Percentiles rank a stretch among this genome's conserved stretches.
Conservation (phyloP, 2,797 vertebrate genomes). For the Gobio occitaniae region DNA sequence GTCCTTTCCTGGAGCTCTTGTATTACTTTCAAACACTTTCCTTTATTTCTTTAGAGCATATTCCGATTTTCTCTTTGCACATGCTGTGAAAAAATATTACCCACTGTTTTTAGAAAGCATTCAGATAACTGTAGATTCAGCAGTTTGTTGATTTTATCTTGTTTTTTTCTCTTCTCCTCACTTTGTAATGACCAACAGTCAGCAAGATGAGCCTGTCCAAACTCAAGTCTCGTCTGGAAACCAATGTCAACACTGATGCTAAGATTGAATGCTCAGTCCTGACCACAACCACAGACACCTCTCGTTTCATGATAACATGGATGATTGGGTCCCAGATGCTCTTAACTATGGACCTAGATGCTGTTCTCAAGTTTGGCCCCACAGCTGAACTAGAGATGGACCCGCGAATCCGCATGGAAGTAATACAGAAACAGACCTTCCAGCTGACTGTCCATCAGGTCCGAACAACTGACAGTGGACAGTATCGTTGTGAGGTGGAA, state of each 20-base stretch:
- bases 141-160: slow-evolving; percentile 12
- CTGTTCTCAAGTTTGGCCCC: slow-evolving; percentile 63
- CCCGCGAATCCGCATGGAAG: slow-evolving; percentile 68
- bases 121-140: not conserved
- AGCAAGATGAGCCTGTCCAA: slow-evolving; percentile 68
- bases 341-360: slow-evolving; percentile 68
- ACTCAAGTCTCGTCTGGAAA: slow-evolving; percentile 54
- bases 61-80: not conserved
- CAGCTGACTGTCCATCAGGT: slow-evolving; percentile 75
- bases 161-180: slow-evolving; percentile 13
- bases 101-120: not conserved
- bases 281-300: slow-evolving; percentile 56
- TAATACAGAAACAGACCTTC: slow-evolving; percentile 69
- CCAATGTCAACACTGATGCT: slow-evolving; percentile 62
- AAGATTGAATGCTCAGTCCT: slow-evolving; percentile 76
- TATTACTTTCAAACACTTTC: not conserved
- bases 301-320: slow-evolving; percentile 81
- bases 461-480: slow-evolving; percentile 68
- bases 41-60: not conserved
- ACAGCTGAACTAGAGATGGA: slow-evolving; percentile 50
- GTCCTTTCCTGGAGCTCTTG: not conserved
- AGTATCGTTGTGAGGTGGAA: slow-evolving; percentile 72
- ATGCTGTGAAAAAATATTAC: not conserved
- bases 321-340: slow-evolving; percentile 64
- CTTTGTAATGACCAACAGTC: slow-evolving; percentile 60